A percentile compares a stretch with the other conserved stretches of the same genome.
These are phyloP conservation scores for Erythrocebus patas DNA, from an alignment of 2,113 vertebrate species.

Conservation along the genomic window DNA sequence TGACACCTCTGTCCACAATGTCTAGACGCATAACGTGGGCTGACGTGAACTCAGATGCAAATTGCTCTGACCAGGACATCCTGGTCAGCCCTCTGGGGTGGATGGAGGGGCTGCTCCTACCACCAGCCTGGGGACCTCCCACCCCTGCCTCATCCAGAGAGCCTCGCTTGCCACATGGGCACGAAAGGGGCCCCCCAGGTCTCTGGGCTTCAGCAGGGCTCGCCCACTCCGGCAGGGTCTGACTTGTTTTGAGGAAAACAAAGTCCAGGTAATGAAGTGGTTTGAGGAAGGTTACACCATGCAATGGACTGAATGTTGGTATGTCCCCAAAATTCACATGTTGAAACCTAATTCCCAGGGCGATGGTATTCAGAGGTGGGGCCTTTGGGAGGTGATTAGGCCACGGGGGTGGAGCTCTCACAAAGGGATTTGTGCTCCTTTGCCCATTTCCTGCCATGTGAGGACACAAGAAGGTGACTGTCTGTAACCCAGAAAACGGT, in stretches of 20 bases:
- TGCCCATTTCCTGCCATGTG: fast-evolving
- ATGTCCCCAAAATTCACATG: neutral
- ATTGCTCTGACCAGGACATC: neutral
- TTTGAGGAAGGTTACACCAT: neutral
- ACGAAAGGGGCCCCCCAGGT: neutral
- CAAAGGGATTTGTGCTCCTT: neutral
- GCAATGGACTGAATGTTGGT: neutral
- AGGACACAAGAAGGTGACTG: neutral
- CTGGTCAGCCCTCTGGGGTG: neutral
- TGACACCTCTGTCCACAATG: neutral
- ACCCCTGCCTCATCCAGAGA: neutral
- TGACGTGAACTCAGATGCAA: neutral
- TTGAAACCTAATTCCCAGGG: neutral
- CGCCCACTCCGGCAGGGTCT: neutral
- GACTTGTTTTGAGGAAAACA: neutral
- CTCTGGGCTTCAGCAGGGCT: neutral
- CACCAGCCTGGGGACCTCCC: neutral
- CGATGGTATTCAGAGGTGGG: neutral
- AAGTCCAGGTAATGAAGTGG: neutral
- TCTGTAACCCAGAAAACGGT: neutral
- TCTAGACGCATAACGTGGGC: neutral
- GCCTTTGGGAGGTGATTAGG: neutral
- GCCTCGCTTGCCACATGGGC: neutral
- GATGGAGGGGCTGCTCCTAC: neutral
- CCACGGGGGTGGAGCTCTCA: neutral